Evolutionary conservation across 2,888 invertebrate genomes (phyloP).

Genomic region (Polia nebulosa): DNA sequence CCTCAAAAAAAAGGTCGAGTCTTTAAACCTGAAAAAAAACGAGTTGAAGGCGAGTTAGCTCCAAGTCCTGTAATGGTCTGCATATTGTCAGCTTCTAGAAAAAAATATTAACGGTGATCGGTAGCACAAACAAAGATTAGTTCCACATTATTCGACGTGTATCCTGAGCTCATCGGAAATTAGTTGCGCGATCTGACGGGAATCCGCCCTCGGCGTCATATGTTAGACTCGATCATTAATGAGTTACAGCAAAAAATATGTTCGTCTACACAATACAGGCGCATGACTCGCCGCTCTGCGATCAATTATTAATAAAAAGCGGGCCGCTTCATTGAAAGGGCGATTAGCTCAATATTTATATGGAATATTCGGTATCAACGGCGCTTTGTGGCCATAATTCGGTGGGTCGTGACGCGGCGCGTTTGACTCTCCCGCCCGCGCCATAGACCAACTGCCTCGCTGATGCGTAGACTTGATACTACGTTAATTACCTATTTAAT

Average conservation of each 20-base stretch:
- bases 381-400: conserved; percentile 90
- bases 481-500: conserved; percentile 31
- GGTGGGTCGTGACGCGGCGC: conserved; percentile 89
- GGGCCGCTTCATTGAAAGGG: conserved; percentile 91
- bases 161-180: conserved; percentile 82
- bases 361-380: conserved; percentile 91
- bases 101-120: conserved; percentile 51
- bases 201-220: conserved; percentile 82
- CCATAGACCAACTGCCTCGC: conserved; percentile 84
- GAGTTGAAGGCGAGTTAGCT: neutral
- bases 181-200: conserved; percentile 80
- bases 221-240: conserved; percentile 84
- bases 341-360: conserved; percentile 92
- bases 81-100: conserved; percentile 2
- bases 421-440: conserved; percentile 82
- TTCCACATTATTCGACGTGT: conserved; percentile 81
- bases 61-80: neutral
- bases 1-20: too few relatives aligned
- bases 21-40: too few relatives aligned
- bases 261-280: conserved; percentile 88
- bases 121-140: conserved; percentile 84
- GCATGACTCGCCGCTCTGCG: conserved; percentile 89
- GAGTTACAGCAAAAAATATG: conserved; percentile 89
- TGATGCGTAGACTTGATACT: conserved; percentile 66
- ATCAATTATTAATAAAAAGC: conserved; percentile 91